Evolutionary conservation across 2,888 invertebrate genomes (phyloP), one percentile per base, ranked within the genome.

Genomic region (Sinopyrophorus schimmeli): DNA sequence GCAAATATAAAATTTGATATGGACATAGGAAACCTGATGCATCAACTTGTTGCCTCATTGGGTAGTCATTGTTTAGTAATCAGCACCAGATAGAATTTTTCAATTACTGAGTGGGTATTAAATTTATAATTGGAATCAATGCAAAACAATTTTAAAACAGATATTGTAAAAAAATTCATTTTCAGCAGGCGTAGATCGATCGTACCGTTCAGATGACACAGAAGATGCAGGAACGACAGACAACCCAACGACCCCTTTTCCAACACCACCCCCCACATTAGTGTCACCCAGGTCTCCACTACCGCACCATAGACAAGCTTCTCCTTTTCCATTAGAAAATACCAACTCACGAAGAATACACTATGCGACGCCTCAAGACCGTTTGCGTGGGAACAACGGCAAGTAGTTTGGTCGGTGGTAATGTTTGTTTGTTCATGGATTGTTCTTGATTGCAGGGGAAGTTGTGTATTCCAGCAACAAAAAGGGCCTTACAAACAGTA

Each of bases 181-280:
- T 53, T 57, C 71, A 74, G 3, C 72, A 84, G 84, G 80, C 72
- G 81, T 83, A 57, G 85, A 87, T 59, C 81, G 86, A 48, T 82
- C 82, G 43, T 88, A 88, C 64, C 82, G 87, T 39, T 86, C 87
- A 2, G 86, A 87, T 62, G 87, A 87, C 47, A 85, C 85, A 21
- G 80, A 80, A 60, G 80, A 80, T 62, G 77, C 78, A 10, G 75
- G 74, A 37, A 78, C 76, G 40, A 77, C 78, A 32, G 78, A 78
- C 68, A 78, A 78, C 67, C 77, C 76, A 28, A 77, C 77, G 24
- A 76, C 77, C 53, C 77, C 78, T 26, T 78, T 78, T 61, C 78
- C 79, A 21, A 77, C 78, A 24, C 77, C 77, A 39, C 77, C 78
- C 18, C 77, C 80, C 30, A 75, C 77, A 55, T 63, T 75, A 71